phyloP scores from a whole-genome alignment of 1,140 invertebrate genomes.

The Hyles euphorbiae region DNA sequence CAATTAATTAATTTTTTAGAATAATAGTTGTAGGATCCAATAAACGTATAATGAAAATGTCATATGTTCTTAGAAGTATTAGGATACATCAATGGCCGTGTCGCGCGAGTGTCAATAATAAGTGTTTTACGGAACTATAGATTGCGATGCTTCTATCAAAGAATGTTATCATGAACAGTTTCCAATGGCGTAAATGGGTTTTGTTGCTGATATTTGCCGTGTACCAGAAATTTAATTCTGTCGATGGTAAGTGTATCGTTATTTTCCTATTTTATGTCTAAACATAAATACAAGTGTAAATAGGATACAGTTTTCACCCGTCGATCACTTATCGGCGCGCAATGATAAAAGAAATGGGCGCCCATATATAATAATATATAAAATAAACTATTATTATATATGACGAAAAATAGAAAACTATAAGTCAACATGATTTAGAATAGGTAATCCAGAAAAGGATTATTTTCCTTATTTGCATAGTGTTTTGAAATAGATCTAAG shows the following conservation, averaged over 20 bases:
- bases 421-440: too few species aligned
- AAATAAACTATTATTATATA: too few species aligned
- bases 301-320: background rate
- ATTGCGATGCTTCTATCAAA: constrained; percentile 48
- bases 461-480: too few species aligned
- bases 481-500: too few species aligned
- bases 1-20: constrained; percentile 4
- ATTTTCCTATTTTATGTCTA: background rate
- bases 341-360: constrained; percentile 4
- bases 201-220: constrained; percentile 41
- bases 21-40: constrained; percentile 7
- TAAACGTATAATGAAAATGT: constrained; percentile 37
- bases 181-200: constrained; percentile 46
- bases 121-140: constrained; percentile 49
- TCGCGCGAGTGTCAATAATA: constrained; percentile 48
- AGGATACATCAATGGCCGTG: constrained; percentile 48
- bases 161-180: constrained; percentile 53
- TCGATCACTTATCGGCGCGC: background rate
- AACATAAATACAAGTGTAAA: constrained; percentile 2
- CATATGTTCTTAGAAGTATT: constrained; percentile 37
- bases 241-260: constrained; percentile 41
- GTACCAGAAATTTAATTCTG: constrained; percentile 34
- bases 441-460: too few species aligned
- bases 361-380: too few species aligned
- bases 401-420: too few species aligned